Conservation (phyloP, 2,113 vertebrate species). For the Rattus rattus region DNA sequence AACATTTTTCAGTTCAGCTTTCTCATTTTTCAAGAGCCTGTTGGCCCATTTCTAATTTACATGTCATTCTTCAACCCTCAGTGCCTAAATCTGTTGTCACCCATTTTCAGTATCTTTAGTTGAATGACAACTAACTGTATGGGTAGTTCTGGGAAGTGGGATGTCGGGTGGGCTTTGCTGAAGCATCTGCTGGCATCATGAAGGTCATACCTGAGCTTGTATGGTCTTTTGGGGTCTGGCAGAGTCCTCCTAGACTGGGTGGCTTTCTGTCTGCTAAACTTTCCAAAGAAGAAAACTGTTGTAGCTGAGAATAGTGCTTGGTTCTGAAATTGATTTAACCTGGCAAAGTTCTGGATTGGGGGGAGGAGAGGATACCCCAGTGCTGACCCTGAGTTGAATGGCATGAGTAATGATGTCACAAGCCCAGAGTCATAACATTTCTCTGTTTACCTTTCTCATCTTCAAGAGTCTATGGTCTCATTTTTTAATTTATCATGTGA, state of each 20-base stretch:
- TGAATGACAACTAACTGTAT: background rate
- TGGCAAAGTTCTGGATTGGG: conserved; percentile 69
- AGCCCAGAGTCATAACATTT: background rate
- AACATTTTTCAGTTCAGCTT: conserved; percentile 1
- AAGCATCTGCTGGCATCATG: background rate
- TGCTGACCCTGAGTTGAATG: conserved; percentile 1
- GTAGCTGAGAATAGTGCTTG: conserved; percentile 72
- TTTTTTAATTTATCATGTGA: conserved; percentile 43
- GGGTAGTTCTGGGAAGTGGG: background rate
- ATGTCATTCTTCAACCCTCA: background rate
- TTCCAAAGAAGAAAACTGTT: conserved; percentile 82
- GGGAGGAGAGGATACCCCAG: conserved; percentile 18
- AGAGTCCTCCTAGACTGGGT: conserved; percentile 79
- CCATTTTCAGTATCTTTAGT: background rate
- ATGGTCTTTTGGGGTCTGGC: conserved; percentile 77
- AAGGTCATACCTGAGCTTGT: conserved; percentile 79
- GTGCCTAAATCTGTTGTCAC: background rate
- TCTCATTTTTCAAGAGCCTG: background rate
- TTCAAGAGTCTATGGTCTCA: conserved; percentile 35
- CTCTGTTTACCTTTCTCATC: background rate
- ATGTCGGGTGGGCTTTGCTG: background rate
- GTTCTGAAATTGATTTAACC: conserved; percentile 46
- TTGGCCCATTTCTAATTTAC: conserved; percentile 52
- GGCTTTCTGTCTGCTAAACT: conserved; percentile 85
- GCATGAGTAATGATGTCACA: conserved; percentile 43